Conservation (phyloP, 2,797 vertebrate genomes). For the Gymnodraco acuticeps region DNA sequence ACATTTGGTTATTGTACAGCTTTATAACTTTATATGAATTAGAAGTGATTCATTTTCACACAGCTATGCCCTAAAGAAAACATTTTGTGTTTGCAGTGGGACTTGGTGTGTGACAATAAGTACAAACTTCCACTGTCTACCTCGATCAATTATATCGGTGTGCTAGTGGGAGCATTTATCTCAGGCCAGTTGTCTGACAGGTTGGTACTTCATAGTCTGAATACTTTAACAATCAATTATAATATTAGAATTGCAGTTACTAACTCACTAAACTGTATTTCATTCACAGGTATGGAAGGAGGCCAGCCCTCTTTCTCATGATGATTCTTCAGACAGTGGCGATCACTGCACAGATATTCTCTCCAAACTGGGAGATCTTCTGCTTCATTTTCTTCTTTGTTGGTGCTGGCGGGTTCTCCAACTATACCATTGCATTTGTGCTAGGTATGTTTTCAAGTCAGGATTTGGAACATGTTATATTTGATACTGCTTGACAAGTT, state of each 20-base stretch:
- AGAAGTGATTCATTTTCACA: neutral
- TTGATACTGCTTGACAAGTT: no score
- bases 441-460: no score
- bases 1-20: neutral
- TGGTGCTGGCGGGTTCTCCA: no score
- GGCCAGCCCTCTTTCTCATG: constrained; percentile 87
- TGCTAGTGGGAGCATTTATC: constrained; percentile 59
- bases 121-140: constrained; percentile 71
- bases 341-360: no score
- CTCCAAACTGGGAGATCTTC: no score
- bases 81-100: constrained; percentile 65
- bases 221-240: neutral
- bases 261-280: neutral
- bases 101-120: constrained; percentile 70
- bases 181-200: constrained; percentile 77
- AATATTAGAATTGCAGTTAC: neutral
- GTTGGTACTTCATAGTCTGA: constrained; percentile 28
- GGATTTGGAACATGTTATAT: no score
- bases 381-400: no score
- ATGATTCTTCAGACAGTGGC: constrained; percentile 91
- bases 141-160: constrained; percentile 69
- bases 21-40: neutral
- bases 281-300: constrained; percentile 87
- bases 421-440: no score
- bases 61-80: neutral